Conservation (phyloP, 1,140 invertebrate genomes). For the Drosophila simulans region DNA sequence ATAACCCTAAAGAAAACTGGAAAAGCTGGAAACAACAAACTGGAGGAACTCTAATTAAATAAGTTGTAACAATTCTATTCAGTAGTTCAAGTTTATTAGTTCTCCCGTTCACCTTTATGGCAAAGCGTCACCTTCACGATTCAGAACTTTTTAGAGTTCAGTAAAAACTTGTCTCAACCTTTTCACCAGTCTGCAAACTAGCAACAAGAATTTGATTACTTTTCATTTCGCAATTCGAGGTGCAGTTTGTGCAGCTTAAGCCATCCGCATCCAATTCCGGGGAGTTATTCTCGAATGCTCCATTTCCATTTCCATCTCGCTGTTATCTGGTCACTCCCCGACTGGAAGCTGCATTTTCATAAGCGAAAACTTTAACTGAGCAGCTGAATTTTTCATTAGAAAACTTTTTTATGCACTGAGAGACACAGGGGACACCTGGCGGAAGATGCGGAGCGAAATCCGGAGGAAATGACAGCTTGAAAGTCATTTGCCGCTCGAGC, state of each 20-base stretch:
- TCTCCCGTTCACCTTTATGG: conserved; percentile 2
- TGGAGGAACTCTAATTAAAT: conserved; percentile 29
- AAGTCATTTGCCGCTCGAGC: conserved; percentile 54
- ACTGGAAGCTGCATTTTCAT: conserved; percentile 46
- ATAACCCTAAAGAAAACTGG: neutral
- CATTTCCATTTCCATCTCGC: conserved; percentile 25
- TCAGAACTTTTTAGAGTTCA: conserved; percentile 20
- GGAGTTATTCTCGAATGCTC: conserved; percentile 27
- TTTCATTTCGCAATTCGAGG: conserved; percentile 40
- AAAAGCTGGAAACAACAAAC: neutral
- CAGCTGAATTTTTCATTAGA: conserved; percentile 71
- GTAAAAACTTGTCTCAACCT: conserved; percentile 34
- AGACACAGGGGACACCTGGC: conserved; percentile 31
- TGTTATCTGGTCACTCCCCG: conserved; percentile 34
- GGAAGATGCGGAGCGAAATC: conserved; percentile 13
- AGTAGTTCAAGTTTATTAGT: conserved; percentile 15
- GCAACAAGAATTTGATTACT: conserved; percentile 49
- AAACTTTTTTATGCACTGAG: conserved; percentile 56
- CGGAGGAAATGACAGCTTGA: conserved; percentile 62
- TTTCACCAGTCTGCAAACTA: conserved; percentile 35
- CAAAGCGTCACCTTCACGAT: conserved; percentile 39
- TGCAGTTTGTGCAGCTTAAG: conserved; percentile 28
- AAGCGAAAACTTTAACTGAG: conserved; percentile 52
- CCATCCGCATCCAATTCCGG: conserved; percentile 32
- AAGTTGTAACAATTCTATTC: conserved; percentile 25